Evolutionary conservation across 2,888 invertebrate species (phyloP).

Genomic region (Anthoptus insignis): DNA sequence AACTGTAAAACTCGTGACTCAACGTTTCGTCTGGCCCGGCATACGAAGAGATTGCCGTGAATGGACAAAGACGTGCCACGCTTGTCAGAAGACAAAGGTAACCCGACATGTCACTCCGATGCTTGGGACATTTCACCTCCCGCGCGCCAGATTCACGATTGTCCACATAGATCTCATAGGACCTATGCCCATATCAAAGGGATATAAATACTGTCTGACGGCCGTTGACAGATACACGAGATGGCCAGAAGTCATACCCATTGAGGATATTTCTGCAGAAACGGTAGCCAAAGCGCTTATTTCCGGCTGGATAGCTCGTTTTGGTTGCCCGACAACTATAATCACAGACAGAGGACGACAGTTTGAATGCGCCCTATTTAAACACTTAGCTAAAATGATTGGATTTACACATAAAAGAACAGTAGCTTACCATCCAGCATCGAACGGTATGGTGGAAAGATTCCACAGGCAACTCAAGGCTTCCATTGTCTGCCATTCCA

Average conservation of each 20-base stretch:
- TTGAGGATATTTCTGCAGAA: slow-evolving; percentile 52
- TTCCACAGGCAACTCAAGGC: neutral
- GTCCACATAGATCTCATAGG: slow-evolving; percentile 57
- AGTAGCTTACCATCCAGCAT: slow-evolving; percentile 18
- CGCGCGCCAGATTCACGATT: neutral
- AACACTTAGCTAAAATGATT: neutral
- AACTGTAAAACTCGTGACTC: slow-evolving; percentile 30
- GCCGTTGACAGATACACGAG: slow-evolving; percentile 55
- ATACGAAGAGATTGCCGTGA: slow-evolving; percentile 48
- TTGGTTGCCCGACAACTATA: neutral
- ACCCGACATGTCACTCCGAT: neutral
- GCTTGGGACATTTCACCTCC: neutral
- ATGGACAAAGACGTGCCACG: slow-evolving; percentile 52
- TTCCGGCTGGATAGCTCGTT: slow-evolving; percentile 21
- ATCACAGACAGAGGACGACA: slow-evolving; percentile 5
- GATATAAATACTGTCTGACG: slow-evolving; percentile 51
- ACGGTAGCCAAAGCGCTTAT: slow-evolving; percentile 26
- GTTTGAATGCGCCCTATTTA: slow-evolving; percentile 2
- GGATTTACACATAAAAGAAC: neutral
- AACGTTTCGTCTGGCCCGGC: slow-evolving; percentile 55
- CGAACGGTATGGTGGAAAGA: slow-evolving; percentile 11
- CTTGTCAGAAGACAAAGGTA: slow-evolving; percentile 59
- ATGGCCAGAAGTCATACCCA: slow-evolving; percentile 60
- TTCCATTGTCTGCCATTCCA: neutral
- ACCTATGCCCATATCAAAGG: slow-evolving; percentile 46